Conservation (phyloP, 2,113 vertebrate species). For the Elgaria multicarinata region DNA sequence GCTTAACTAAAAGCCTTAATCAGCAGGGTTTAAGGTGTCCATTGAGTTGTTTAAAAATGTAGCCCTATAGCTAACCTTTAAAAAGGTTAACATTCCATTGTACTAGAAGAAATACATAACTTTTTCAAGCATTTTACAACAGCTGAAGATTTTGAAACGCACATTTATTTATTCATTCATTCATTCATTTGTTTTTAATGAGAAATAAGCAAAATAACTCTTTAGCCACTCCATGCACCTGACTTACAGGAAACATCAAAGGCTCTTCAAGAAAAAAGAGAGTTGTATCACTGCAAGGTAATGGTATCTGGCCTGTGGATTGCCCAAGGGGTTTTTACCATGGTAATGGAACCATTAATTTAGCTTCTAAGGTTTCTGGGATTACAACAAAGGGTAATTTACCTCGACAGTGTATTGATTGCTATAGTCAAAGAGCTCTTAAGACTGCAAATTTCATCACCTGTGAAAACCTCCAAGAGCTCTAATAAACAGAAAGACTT, state of each 20-base stretch:
- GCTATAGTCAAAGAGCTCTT: slow-evolving; percentile 22
- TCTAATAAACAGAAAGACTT: neutral
- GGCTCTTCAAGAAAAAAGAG: neutral
- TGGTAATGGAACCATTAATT: slow-evolving; percentile 44
- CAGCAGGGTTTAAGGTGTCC: too few relatives aligned
- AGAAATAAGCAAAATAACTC: neutral
- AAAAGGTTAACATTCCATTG: neutral
- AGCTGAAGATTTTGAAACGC: neutral
- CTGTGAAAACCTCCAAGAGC: neutral
- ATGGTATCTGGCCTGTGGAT: slow-evolving; percentile 13
- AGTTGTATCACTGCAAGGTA: slow-evolving; percentile 11
- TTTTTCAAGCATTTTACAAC: neutral
- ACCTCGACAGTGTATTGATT: slow-evolving; percentile 28
- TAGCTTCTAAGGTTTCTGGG: slow-evolving; percentile 26
- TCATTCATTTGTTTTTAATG: neutral
- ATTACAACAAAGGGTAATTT: slow-evolving; percentile 39
- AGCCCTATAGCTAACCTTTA: neutral
- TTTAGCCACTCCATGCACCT: neutral
- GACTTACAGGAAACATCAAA: slow-evolving; percentile 30
- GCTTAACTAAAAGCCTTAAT: too few relatives aligned
- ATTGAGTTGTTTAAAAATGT: neutral
- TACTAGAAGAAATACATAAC: neutral
- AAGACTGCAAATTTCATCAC: slow-evolving; percentile 31
- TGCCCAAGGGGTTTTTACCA: slow-evolving; percentile 21
- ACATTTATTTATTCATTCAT: neutral